These are phyloP conservation scores for Laothoe populi DNA, from an alignment of 2,888 invertebrate genomes.

Conservation along the genomic window DNA sequence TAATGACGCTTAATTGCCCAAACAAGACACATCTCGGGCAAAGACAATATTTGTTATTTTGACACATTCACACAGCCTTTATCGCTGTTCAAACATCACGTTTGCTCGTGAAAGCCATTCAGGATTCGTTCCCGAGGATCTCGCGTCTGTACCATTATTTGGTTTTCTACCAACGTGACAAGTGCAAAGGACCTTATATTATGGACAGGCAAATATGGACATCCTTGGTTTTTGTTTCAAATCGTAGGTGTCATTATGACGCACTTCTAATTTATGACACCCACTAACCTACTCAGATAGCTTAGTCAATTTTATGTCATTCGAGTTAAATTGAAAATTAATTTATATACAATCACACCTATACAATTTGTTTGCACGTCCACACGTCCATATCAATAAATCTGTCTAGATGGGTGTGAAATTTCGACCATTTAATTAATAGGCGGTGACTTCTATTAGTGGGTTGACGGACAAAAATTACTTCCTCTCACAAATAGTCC, in stretches of 20 bases:
- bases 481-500: conserved; percentile 28
- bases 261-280: conserved; percentile 53
- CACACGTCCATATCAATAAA: conserved; percentile 20
- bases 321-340: conserved; percentile 29
- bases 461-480: conserved; percentile 25
- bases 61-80: conserved; percentile 84
- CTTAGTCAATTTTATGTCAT: conserved; percentile 41
- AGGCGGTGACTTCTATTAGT: conserved; percentile 20
- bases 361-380: conserved; percentile 26
- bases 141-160: conserved; percentile 66
- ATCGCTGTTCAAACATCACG: conserved; percentile 79
- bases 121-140: conserved; percentile 70
- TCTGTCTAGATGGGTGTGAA: conserved; percentile 21
- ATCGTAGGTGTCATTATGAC: conserved; percentile 59
- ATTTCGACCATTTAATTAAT: conserved; percentile 21
- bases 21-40: conserved; percentile 58
- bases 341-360: conserved; percentile 29
- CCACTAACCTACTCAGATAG: conserved; percentile 54
- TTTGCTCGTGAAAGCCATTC: conserved; percentile 80
- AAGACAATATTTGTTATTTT: conserved; percentile 83
- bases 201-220: conserved; percentile 72
- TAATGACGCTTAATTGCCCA: conserved; percentile 62
- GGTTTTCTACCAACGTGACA: conserved; percentile 81
- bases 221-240: conserved; percentile 68
- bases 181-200: conserved; percentile 77